phyloP scores from a whole-genome alignment of 2,113 vertebrate species.

The Orcinus orca region DNA sequence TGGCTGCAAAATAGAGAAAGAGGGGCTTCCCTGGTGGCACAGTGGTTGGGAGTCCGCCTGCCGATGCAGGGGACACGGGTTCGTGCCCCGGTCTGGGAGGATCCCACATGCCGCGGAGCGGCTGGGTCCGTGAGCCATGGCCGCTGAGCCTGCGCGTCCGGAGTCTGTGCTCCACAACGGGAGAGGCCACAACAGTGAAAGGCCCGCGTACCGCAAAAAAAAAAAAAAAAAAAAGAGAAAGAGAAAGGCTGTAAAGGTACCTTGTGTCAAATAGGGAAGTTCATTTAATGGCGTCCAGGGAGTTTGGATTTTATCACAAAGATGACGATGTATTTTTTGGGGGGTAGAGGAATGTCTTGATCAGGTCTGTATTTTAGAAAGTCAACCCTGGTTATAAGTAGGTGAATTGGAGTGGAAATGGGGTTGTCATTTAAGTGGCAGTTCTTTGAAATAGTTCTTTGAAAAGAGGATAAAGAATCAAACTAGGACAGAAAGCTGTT shows the following conservation, averaged over 20 bases:
- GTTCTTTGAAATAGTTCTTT: background rate
- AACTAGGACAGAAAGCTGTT: background rate
- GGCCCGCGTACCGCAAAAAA: fast-evolving
- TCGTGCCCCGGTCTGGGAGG: no score
- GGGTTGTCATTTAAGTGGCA: background rate
- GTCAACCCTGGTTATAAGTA: background rate
- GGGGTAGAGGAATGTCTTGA: background rate
- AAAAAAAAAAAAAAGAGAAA: background rate
- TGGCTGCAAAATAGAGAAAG: background rate
- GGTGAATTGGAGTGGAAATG: background rate
- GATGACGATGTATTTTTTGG: background rate
- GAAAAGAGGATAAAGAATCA: background rate
- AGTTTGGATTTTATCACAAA: background rate
- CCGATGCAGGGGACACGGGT: no score
- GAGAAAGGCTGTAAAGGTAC: background rate
- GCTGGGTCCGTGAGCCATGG: no score
- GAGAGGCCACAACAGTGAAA: no score
- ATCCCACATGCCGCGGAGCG: no score
- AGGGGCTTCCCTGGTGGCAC: background rate
- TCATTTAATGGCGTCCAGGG: background rate
- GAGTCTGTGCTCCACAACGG: no score
- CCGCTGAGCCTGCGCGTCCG: no score
- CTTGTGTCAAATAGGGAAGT: background rate
- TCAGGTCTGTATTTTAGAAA: background rate
- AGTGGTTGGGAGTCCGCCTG: no score